Evolutionary conservation across 2,113 vertebrate genomes (phyloP).

Genomic region (Cettia cetti): DNA sequence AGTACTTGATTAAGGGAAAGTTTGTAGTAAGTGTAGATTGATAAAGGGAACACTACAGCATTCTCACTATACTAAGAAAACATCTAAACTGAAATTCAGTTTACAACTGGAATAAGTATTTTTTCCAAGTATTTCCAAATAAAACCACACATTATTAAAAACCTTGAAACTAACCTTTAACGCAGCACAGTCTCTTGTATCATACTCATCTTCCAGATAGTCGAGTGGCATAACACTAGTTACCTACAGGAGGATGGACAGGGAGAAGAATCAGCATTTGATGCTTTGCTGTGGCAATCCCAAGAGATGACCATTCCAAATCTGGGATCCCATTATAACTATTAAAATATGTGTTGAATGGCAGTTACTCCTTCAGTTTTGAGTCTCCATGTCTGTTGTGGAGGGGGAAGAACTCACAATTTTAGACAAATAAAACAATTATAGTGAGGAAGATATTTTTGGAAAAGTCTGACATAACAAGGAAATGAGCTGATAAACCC

Average conservation of each 20-base stretch:
- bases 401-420: not conserved
- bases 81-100: not conserved
- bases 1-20: not conserved
- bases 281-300: not conserved
- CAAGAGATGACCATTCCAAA: not conserved
- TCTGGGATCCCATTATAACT: not conserved
- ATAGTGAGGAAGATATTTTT: not conserved
- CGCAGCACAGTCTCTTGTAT: slow-evolving; percentile 86
- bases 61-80: not conserved
- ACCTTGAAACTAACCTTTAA: slow-evolving; percentile 81
- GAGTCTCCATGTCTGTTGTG: accelerated
- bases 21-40: not conserved
- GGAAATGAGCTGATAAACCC: not conserved
- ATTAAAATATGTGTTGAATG: not conserved
- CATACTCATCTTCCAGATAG: slow-evolving; percentile 84
- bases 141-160: not conserved
- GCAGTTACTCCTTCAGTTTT: not conserved
- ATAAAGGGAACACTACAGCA: not conserved
- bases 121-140: not conserved
- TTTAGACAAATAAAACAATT: not conserved
- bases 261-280: slow-evolving; percentile 12
- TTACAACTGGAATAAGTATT: not conserved
- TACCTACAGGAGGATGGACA: slow-evolving; percentile 72
- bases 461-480: not conserved
- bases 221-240: slow-evolving; percentile 78